These are phyloP conservation scores for Eumaeus atala DNA, from an alignment of 1,140 invertebrate genomes.

Conservation along the genomic window DNA sequence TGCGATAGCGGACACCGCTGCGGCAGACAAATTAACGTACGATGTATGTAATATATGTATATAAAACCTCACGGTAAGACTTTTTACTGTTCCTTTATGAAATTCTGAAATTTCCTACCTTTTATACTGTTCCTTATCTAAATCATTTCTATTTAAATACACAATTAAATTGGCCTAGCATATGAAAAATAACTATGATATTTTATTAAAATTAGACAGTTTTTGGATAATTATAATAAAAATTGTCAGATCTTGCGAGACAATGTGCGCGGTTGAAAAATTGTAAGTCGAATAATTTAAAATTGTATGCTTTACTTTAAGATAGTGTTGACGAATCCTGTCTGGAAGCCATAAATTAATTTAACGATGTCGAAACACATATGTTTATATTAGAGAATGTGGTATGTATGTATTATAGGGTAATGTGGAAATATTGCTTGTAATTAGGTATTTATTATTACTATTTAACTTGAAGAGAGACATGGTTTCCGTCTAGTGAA, in stretches of 20 bases:
- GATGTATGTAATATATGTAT: constrained; percentile 6
- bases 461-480: not conserved
- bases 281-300: not conserved
- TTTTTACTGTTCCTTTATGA: not conserved
- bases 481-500: too few species aligned
- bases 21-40: too few species aligned
- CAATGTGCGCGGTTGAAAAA: too few species aligned
- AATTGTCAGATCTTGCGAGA: too few species aligned
- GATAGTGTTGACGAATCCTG: not conserved
- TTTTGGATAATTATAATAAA: not conserved
- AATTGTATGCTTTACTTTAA: constrained; percentile 3
- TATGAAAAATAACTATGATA: not conserved
- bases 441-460: constrained; percentile 9
- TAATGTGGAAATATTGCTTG: not conserved
- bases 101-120: not conserved
- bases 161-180: constrained; percentile 1
- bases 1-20: too few species aligned
- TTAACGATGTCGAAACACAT: not conserved
- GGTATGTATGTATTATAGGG: not conserved
- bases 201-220: not conserved
- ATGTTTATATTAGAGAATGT: not conserved
- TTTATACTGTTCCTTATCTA: not conserved
- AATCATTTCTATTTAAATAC: not conserved
- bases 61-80: not conserved
- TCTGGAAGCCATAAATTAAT: not conserved